Conservation (phyloP, 1,140 invertebrate genomes). For the Zaprionus nigranus region DNA sequence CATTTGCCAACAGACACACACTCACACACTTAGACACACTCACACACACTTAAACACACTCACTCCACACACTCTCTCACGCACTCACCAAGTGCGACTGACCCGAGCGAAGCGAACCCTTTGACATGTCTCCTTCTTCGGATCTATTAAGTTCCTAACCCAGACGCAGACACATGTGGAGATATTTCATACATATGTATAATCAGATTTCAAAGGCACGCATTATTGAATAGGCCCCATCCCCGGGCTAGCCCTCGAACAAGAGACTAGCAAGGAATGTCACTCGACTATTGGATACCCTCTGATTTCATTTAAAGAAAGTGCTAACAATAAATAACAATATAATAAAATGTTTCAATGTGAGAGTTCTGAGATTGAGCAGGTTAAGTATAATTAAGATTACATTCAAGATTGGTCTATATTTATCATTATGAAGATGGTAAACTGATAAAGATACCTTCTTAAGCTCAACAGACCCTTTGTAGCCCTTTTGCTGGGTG, state of each 20-base stretch:
- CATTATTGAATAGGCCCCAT: conserved; percentile 69
- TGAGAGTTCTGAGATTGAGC: no score
- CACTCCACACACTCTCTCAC: conserved; percentile 29
- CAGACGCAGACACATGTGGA: conserved; percentile 28
- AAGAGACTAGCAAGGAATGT: conserved; percentile 11
- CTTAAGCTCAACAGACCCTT: background rate
- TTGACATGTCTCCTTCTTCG: conserved; percentile 61
- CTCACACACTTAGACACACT: conserved; percentile 22
- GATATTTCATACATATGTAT: conserved; percentile 48
- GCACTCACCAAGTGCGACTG: conserved; percentile 11
- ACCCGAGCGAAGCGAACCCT: conserved; percentile 60
- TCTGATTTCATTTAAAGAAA: background rate
- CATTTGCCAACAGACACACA: conserved; percentile 59
- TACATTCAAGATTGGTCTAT: no score
- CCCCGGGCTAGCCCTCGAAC: conserved; percentile 6
- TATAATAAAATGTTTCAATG: no score
- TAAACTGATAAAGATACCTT: no score
- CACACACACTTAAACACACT: conserved; percentile 1
- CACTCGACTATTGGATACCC: background rate
- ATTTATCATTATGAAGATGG: no score
- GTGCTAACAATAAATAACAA: no score
- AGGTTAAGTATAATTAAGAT: background rate
- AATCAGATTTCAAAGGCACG: conserved; percentile 81
- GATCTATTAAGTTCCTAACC: conserved; percentile 47
- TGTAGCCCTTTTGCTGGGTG: background rate